A percentile compares a stretch with the other conserved stretches of the same genome.
Evolutionary conservation across 2,113 vertebrate genomes (phyloP).

Genomic region (Sylvietta virens): DNA sequence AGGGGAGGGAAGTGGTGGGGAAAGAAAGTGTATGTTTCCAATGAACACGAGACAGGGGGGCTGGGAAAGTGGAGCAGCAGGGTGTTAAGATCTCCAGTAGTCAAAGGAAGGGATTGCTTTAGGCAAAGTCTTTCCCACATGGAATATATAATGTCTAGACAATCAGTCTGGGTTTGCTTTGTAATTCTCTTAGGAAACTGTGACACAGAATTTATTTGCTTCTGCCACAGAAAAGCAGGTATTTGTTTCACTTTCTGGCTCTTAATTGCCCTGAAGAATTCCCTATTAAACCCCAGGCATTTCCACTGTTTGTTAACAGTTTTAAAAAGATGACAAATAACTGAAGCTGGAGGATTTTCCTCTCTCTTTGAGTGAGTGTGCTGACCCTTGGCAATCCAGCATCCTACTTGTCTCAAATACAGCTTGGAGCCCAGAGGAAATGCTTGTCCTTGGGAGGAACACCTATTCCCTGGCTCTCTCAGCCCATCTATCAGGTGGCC

Average conservation of each 20-base stretch:
- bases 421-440: not conserved
- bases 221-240: slow-evolving; percentile 39
- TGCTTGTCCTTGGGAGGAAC: not conserved
- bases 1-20: not conserved
- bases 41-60: not conserved
- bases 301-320: slow-evolving; percentile 33
- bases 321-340: not conserved
- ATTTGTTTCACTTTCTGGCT: slow-evolving; percentile 27
- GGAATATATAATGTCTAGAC: slow-evolving; percentile 67
- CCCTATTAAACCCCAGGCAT: not conserved
- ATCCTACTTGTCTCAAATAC: not conserved
- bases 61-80: not conserved
- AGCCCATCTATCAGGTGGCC: not conserved
- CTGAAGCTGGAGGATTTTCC: not conserved
- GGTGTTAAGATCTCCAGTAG: slow-evolving; percentile 61
- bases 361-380: not conserved
- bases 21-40: slow-evolving; percentile 37
- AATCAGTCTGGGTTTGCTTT: slow-evolving; percentile 66
- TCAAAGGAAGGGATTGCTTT: slow-evolving; percentile 60
- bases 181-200: slow-evolving; percentile 46
- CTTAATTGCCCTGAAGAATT: slow-evolving; percentile 29
- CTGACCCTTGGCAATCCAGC: not conserved
- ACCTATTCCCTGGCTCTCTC: not conserved
- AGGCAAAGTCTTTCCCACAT: slow-evolving; percentile 51
- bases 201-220: slow-evolving; percentile 58